Conservation (phyloP, 2,888 invertebrate species). For the Sipha maydis region DNA sequence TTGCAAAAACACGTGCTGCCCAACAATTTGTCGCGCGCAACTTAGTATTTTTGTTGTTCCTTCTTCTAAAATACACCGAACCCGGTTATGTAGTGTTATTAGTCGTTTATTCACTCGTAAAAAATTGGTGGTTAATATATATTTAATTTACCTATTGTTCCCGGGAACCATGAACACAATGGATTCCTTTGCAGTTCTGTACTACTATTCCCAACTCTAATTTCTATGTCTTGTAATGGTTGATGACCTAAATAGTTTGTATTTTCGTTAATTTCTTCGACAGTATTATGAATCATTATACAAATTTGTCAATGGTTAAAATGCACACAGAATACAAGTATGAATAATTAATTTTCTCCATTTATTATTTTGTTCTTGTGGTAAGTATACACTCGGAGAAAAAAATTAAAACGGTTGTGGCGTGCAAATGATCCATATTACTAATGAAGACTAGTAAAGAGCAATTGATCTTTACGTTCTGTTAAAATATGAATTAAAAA, state of each 20-base stretch:
- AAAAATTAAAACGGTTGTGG: slow-evolving; percentile 42
- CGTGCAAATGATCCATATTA: slow-evolving; percentile 30
- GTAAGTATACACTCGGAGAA: neutral
- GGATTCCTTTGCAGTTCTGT: slow-evolving; percentile 87
- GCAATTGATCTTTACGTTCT: neutral
- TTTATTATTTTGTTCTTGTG: neutral
- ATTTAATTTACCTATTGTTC: slow-evolving; percentile 78
- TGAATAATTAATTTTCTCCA: neutral
- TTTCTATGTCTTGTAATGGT: slow-evolving; percentile 88
- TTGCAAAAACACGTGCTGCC: slow-evolving; percentile 89
- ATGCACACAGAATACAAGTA: neutral
- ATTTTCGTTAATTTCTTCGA: slow-evolving; percentile 14
- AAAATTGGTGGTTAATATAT: no score
- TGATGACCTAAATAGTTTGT: slow-evolving; percentile 75
- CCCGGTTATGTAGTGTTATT: neutral
- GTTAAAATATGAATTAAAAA: slow-evolving; percentile 8
- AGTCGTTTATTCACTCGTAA: neutral
- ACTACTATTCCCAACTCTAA: slow-evolving; percentile 91
- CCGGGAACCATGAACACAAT: slow-evolving; percentile 93
- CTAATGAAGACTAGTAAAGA: no score
- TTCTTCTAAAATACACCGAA: slow-evolving; percentile 74
- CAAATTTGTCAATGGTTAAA: neutral
- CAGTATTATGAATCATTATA: neutral
- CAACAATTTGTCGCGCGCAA: slow-evolving; percentile 84
- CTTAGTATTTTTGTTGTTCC: slow-evolving; percentile 91